Evolutionary conservation across 1,140 invertebrate genomes (phyloP).

Genomic region (Meloidogyne floridensis): DNA sequence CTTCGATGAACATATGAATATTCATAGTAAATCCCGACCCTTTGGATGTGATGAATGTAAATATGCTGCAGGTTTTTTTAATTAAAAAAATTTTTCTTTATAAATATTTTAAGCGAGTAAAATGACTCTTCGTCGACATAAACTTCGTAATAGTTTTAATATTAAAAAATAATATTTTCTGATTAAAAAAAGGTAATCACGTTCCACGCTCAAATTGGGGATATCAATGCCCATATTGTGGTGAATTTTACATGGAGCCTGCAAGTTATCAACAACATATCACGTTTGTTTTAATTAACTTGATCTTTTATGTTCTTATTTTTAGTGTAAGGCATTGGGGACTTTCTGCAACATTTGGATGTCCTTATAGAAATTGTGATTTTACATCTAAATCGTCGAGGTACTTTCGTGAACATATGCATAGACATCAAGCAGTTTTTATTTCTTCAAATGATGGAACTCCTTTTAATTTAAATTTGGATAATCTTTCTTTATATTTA

Average conservation of each 20-base stretch:
- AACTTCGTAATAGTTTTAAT: constrained; percentile 50
- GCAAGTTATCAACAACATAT: constrained; percentile 65
- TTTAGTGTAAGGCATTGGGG: constrained; percentile 53
- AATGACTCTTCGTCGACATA: constrained; percentile 63
- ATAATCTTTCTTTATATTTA: constrained; percentile 36
- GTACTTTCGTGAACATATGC: constrained; percentile 59
- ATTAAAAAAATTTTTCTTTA: constrained; percentile 10
- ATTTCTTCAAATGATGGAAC: neutral
- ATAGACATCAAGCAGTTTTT: constrained; percentile 50
- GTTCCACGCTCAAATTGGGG: constrained; percentile 55
- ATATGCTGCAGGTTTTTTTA: constrained; percentile 58
- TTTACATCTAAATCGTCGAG: constrained; percentile 60
- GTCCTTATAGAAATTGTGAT: constrained; percentile 48
- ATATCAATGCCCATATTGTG: constrained; percentile 62
- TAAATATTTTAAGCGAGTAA: constrained; percentile 59
- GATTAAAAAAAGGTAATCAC: constrained; percentile 32
- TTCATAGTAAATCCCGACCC: constrained; percentile 47
- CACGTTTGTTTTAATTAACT: constrained; percentile 33
- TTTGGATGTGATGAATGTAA: constrained; percentile 62
- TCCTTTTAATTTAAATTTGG: constrained; percentile 12
- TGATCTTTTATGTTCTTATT: constrained; percentile 21
- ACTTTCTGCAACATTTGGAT: constrained; percentile 60
- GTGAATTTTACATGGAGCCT: constrained; percentile 61
- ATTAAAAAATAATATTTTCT: neutral
- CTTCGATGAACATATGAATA: constrained; percentile 60